These are phyloP conservation scores for Sebastes kiyomatsui DNA, from an alignment of 2,797 vertebrate genomes.

Conservation along the genomic window DNA sequence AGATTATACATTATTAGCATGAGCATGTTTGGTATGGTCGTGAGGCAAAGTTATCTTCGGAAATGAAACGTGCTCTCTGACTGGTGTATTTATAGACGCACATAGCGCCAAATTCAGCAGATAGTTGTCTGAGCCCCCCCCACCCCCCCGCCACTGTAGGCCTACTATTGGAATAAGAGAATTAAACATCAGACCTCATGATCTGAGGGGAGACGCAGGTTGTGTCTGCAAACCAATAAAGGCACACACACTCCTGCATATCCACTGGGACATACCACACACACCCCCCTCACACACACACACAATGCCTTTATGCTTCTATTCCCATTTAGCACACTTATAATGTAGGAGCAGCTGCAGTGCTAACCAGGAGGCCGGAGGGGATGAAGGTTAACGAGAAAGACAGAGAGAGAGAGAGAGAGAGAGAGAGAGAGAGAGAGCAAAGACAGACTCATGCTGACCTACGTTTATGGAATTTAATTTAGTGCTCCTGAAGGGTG, in stretches of 20 bases:
- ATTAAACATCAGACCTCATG: conserved; percentile 47
- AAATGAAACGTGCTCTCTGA: conserved; percentile 54
- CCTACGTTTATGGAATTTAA: conserved; percentile 51
- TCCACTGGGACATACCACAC: background rate
- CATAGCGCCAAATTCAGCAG: conserved; percentile 67
- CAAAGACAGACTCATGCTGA: conserved; percentile 28
- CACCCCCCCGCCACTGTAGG: background rate
- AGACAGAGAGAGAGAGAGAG: conserved; percentile 42
- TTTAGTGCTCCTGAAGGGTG: conserved; percentile 36
- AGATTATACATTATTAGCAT: conserved; percentile 68
- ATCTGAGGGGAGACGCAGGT: conserved; percentile 36
- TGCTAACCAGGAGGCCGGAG: conserved; percentile 71
- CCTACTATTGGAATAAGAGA: conserved; percentile 43
- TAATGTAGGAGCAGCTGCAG: conserved; percentile 77
- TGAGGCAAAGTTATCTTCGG: conserved; percentile 68
- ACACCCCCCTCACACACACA: conserved; percentile 18
- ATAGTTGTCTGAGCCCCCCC: conserved; percentile 55
- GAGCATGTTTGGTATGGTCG: conserved; percentile 64
- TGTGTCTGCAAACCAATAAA: conserved; percentile 44
- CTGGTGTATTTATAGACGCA: conserved; percentile 63
- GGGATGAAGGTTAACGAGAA: conserved; percentile 71
- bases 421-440: conserved; percentile 9
- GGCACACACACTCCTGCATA: background rate
- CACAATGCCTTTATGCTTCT: conserved; percentile 76
- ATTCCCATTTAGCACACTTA: conserved; percentile 82